Evolutionary conservation across 1,140 invertebrate genomes (phyloP).

Genomic region (Linepithema humile): DNA sequence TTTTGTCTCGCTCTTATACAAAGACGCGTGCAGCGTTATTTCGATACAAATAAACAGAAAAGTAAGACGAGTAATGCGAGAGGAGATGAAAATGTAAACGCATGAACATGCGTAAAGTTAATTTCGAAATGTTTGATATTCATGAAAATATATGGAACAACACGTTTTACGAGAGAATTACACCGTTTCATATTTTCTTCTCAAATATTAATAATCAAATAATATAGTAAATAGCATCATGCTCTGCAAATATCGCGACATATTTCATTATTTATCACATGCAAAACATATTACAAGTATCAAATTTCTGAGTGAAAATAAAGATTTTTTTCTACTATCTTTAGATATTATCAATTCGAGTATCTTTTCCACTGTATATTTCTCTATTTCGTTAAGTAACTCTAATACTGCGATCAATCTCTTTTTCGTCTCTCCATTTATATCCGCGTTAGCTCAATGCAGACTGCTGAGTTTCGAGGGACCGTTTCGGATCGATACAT

Average conservation of each 20-base stretch:
- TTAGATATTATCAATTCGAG: slow-evolving; percentile 2
- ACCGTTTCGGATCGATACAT: neutral
- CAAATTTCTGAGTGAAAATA: neutral
- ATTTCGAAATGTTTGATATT: neutral
- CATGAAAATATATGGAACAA: neutral
- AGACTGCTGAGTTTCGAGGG: neutral
- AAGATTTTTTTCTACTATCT: neutral
- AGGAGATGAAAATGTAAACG: neutral
- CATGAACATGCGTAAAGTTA: neutral
- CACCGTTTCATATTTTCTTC: neutral
- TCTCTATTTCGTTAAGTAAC: too few relatives aligned
- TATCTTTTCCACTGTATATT: neutral
- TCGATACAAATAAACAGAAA: neutral
- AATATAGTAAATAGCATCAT: neutral
- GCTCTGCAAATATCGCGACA: neutral
- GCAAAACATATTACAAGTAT: neutral
- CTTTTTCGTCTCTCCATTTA: neutral
- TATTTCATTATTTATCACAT: neutral
- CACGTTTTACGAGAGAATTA: neutral
- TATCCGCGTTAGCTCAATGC: neutral
- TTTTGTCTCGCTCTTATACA: neutral
- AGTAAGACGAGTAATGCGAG: neutral
- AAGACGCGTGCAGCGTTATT: neutral
- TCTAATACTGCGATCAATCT: slow-evolving; percentile 15
- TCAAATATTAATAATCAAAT: neutral